Conservation (phyloP, 2,113 vertebrate species). For the Thymallus thymallus region DNA sequence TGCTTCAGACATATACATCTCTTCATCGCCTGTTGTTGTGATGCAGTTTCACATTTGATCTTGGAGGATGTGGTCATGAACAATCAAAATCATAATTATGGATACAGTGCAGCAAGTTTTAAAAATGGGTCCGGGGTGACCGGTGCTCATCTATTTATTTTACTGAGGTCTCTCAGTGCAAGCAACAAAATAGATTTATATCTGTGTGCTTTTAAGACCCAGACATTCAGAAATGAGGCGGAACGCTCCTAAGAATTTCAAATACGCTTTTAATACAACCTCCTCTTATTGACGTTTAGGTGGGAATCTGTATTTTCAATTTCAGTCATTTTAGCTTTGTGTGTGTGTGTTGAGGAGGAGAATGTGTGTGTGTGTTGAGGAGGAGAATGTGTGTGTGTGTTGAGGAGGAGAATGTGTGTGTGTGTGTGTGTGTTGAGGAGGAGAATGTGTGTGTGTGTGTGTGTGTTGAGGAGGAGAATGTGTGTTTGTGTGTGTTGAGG, state of each 20-base stretch:
- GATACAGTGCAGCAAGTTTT: conserved; percentile 67
- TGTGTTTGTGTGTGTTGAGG: no score
- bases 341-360: conserved; percentile 30
- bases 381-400: conserved; percentile 9
- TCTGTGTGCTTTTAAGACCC: conserved; percentile 74
- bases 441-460: no score
- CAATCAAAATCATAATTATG: conserved; percentile 74
- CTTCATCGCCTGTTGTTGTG: conserved; percentile 48
- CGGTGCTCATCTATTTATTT: conserved; percentile 76
- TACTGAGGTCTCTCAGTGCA: conserved; percentile 66
- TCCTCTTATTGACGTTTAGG: conserved; percentile 77
- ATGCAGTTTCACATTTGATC: conserved; percentile 65
- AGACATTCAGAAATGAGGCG: conserved; percentile 74
- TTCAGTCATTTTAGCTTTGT: conserved; percentile 66
- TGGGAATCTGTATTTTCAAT: conserved; percentile 78
- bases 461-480: no score
- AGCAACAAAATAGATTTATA: conserved; percentile 77
- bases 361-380: conserved; percentile 7
- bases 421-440: no score
- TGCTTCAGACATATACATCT: conserved; percentile 61
- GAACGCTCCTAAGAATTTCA: conserved; percentile 79
- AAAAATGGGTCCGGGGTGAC: conserved; percentile 72
- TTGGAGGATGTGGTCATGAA: conserved; percentile 62
- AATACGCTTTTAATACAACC: conserved; percentile 78
- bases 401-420: no score